Evolutionary conservation across 1,140 invertebrate species (phyloP), one percentile per base, ranked within the genome.

Genomic region (Tetranychus cinnabarinus): DNA sequence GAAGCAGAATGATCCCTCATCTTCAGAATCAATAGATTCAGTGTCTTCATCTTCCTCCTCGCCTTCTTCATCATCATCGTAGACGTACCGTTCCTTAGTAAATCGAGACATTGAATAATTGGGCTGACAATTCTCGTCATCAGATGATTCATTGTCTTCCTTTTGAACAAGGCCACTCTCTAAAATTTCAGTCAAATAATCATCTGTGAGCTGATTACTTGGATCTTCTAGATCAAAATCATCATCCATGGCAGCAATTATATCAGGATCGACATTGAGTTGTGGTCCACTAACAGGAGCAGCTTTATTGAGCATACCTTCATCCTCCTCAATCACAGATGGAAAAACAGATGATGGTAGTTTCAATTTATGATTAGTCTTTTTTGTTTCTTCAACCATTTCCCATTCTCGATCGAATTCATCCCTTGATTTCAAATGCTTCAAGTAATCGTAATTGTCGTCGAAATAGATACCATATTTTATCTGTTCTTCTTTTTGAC

Each of bases 401-500:
- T 70, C 69, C 63, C 71, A 67, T 55, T 66, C 60, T 66, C 67
- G 66, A 2, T 57, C 56, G 50, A 72, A 60, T 68, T 75, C 68
- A 59, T 71, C 68, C 3, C 70, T 70, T 67, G 87, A 82, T 68
- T 80, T 81, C 56, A 97, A 75, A 78, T 97, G 89, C 72, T 96
- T 86, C 63, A 96, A 72, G 70, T 97, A 97, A 70, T 97, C 80
- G 70, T 95, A 97, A 66, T 95, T 86, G 74, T 97, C 90, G 70
- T 96, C 88, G 73, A 82, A 96, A 70, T 84, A 92, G 59, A 97
- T 82, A n/a, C 90, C 91, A 79, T 81, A 95, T 72, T 92, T 90
- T 36, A 77, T 72, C 67, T 86, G 81, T 67, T 93, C 86, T 67
- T 88, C 82, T 68, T 78, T 80, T 1, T 76, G 72, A 60, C 81